phyloP scores from a whole-genome alignment of 92 coral and sea anemone species.

The Metridium senile region DNA sequence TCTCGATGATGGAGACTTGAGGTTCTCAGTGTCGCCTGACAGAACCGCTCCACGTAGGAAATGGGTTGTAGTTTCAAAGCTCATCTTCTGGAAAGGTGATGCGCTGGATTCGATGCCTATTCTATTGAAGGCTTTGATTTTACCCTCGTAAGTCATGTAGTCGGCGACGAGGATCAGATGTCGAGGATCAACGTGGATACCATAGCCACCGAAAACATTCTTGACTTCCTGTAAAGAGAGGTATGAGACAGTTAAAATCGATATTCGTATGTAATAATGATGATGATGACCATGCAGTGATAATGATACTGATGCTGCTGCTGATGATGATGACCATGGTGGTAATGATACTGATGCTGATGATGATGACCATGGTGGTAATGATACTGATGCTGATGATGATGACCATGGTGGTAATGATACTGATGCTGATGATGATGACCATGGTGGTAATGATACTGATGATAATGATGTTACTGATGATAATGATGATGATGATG shows the following conservation, averaged over 20 bases:
- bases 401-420: no score
- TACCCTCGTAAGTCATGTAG: constrained; percentile 98
- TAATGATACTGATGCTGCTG: no score
- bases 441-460: no score
- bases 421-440: no score
- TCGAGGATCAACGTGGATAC: constrained; percentile 90
- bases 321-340: no score
- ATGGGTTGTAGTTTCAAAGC: constrained; percentile 97
- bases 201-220: constrained; percentile 92
- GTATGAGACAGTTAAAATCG: no score
- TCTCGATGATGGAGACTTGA: constrained; percentile 89
- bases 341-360: no score
- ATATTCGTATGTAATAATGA: no score
- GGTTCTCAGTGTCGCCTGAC: constrained; percentile 86
- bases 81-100: constrained; percentile 98
- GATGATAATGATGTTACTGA: no score
- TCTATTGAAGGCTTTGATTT: constrained; percentile 93
- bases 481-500: not conserved
- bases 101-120: constrained; percentile 94
- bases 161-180: constrained; percentile 90
- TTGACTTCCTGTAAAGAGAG: constrained; percentile 82
- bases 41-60: constrained; percentile 91
- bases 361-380: no score
- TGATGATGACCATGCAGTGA: no score
- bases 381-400: no score